Conservation (phyloP, 2,888 invertebrate genomes). For the Cosmia pyralina region DNA sequence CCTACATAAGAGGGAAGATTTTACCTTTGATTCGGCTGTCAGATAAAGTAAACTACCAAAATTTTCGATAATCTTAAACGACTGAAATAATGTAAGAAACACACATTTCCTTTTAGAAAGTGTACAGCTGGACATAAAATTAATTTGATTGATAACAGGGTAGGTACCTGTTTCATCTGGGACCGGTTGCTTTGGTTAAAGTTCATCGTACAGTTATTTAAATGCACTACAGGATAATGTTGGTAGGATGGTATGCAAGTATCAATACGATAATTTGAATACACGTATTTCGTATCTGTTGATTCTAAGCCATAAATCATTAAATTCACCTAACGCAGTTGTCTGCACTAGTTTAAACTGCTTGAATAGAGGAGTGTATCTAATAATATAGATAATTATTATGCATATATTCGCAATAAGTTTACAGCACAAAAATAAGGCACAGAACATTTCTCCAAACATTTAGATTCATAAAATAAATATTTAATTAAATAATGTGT, state of each 20-base stretch:
- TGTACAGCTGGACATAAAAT: conserved; percentile 25
- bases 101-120: conserved; percentile 29
- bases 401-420: neutral
- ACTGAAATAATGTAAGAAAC: conserved; percentile 13
- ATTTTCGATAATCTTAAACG: conserved; percentile 9
- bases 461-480: neutral
- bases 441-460: neutral
- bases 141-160: conserved; percentile 53
- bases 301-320: neutral
- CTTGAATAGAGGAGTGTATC: neutral
- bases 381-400: neutral
- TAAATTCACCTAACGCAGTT: neutral
- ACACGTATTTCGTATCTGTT: neutral
- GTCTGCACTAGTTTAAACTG: neutral
- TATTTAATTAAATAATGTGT: neutral
- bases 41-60: conserved; percentile 23
- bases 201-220: conserved; percentile 57
- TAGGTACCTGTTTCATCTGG: conserved; percentile 37
- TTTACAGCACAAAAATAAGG: neutral
- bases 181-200: conserved; percentile 53
- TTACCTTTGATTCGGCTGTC: neutral
- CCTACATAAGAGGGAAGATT: neutral
- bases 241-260: neutral
- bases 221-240: conserved; percentile 17
- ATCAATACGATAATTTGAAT: neutral